Percentiles rank a stretch among this genome's conserved stretches.
Evolutionary conservation across 2,113 vertebrate species (phyloP).

Genomic region (Xiphophorus couchianus): DNA sequence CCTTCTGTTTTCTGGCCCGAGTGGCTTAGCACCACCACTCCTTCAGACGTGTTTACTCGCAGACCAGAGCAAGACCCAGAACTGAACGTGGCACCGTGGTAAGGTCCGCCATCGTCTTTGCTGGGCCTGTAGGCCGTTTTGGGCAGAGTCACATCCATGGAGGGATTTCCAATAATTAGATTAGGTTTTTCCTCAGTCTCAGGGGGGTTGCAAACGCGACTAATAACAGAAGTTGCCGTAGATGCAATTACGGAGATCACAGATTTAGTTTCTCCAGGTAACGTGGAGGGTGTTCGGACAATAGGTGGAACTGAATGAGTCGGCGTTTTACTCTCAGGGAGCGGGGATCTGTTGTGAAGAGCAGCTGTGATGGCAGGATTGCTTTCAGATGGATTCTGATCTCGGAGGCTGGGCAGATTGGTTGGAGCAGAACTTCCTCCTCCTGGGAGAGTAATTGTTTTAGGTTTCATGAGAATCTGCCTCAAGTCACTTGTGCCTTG

Average conservation of each 20-base stretch:
- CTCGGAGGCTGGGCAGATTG: constrained; percentile 79
- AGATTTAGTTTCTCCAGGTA: constrained; percentile 82
- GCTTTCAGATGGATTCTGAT: constrained; percentile 76
- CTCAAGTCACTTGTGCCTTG: constrained; percentile 90
- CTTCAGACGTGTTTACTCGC: constrained; percentile 94
- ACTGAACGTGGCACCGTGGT: constrained; percentile 79
- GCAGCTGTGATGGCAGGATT: constrained; percentile 57
- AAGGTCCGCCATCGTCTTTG: constrained; percentile 86
- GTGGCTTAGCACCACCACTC: constrained; percentile 94
- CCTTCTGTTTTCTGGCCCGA: constrained; percentile 96
- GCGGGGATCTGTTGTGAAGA: constrained; percentile 78
- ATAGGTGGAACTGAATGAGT: constrained; percentile 61
- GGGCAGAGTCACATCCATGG: constrained; percentile 75
- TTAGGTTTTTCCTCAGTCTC: constrained; percentile 89
- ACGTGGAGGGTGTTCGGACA: constrained; percentile 69
- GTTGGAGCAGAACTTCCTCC: constrained; percentile 61
- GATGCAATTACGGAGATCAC: constrained; percentile 89
- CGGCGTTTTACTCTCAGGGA: constrained; percentile 79
- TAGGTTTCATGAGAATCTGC: constrained; percentile 95
- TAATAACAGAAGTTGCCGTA: constrained; percentile 95
- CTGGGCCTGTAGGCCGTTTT: constrained; percentile 85
- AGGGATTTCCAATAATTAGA: constrained; percentile 82
- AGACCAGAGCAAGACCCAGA: constrained; percentile 88
- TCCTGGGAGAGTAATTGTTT: constrained; percentile 80
- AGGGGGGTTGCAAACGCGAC: constrained; percentile 88